phyloP scores from a whole-genome alignment of 2,113 vertebrate genomes.

The Eptesicus fuscus region DNA sequence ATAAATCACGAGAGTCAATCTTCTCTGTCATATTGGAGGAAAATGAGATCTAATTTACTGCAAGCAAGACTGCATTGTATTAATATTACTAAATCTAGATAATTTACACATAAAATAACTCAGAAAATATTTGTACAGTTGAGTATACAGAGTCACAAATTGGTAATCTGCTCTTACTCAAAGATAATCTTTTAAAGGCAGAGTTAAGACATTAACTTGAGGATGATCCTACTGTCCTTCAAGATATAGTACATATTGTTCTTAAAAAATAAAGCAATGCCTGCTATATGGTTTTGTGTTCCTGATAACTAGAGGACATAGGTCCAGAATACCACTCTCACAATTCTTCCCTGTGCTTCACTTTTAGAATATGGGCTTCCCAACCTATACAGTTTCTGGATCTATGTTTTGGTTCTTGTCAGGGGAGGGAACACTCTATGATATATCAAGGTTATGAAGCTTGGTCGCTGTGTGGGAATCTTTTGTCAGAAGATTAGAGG shows the following conservation, averaged over 20 bases:
- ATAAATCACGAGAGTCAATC: neutral
- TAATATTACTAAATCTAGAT: neutral
- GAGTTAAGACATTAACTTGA: neutral
- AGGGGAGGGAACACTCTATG: neutral
- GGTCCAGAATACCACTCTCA: neutral
- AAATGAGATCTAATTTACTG: neutral
- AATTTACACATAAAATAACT: neutral
- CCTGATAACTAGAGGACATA: neutral
- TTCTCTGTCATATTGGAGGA: neutral
- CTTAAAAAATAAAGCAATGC: neutral
- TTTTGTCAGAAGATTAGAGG: neutral
- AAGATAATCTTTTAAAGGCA: neutral
- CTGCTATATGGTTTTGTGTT: neutral
- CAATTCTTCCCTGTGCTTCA: neutral
- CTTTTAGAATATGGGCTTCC: neutral
- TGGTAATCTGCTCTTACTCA: neutral
- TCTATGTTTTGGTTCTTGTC: neutral
- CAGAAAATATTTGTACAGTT: neutral
- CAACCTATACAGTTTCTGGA: neutral
- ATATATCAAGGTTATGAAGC: neutral
- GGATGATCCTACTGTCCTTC: neutral
- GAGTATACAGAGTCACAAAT: neutral
- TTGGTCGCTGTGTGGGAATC: neutral
- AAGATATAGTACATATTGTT: neutral
- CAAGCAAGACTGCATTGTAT: neutral